These are phyloP conservation scores for Oligia latruncula DNA, from an alignment of 2,888 invertebrate species.

Conservation along the genomic window DNA sequence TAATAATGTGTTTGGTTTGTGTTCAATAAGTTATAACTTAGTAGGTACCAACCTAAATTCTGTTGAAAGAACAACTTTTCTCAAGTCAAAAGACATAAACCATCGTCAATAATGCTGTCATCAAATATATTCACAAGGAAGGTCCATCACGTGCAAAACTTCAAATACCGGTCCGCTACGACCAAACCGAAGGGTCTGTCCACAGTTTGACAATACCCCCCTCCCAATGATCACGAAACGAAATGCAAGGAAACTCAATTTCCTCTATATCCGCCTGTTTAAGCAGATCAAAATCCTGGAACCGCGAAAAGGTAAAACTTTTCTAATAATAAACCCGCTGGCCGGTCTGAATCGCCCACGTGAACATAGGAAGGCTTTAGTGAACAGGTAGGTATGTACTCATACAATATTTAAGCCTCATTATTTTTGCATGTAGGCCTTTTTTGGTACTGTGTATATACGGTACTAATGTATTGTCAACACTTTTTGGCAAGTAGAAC, in stretches of 20 bases:
- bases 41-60: neutral
- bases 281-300: constrained; percentile 68
- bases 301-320: constrained; percentile 77
- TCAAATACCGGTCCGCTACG: constrained; percentile 62
- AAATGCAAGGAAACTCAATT: constrained; percentile 82
- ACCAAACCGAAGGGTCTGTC: constrained; percentile 65
- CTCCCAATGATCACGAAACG: constrained; percentile 73
- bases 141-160: constrained; percentile 35
- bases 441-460: constrained; percentile 53
- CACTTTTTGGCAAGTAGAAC: constrained; percentile 60
- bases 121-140: constrained; percentile 20
- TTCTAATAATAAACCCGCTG: constrained; percentile 72
- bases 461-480: constrained; percentile 66
- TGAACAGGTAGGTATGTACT: constrained; percentile 67
- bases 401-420: constrained; percentile 77
- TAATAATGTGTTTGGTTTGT: no score
- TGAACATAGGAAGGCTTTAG: constrained; percentile 62
- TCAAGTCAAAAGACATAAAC: neutral
- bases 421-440: constrained; percentile 67
- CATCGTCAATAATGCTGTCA: constrained; percentile 1
- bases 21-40: neutral
- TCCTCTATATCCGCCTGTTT: constrained; percentile 73
- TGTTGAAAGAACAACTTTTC: neutral
- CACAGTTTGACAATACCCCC: constrained; percentile 70
- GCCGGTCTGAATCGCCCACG: constrained; percentile 58